Evolutionary conservation across 1,140 invertebrate species (phyloP), one percentile per base, ranked within the genome.

Genomic region (Eciton burchellii): DNA sequence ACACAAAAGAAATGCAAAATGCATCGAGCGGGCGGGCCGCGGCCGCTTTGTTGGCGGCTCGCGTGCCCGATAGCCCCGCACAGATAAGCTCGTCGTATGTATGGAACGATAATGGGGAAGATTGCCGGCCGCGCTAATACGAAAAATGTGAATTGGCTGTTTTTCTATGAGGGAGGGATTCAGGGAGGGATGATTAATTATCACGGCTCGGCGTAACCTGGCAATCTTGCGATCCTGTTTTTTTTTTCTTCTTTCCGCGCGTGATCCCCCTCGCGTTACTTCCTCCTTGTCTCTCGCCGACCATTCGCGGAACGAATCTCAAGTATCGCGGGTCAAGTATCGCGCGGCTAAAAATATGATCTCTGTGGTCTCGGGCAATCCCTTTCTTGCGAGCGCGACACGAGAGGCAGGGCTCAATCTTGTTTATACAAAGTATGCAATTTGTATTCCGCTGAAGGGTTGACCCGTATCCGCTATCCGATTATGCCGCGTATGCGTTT

Each of bases 401-500:
- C 47, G 19, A 26, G 19, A 26, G 43, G 52, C 62, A 84, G 41
- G 54, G 49, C 35, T n/a, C 65, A 77, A 68, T 60, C 66, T 71
- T 84, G 71, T 89, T 89, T 82, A 88, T 83, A 87, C 72, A 87
- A 89, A 89, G 84, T 82, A 73, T 57, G 85, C 81, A 86, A 89
- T 89, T 88, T 89, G 74, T 88, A 89, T 89, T 87, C 83, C 60
- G 76, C 60, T 57, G 81, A 63, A 63, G 60, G 49, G 76, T 54
- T 84, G 83, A 82, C 57, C 70, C 70, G 56, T 59, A 60, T 68
- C 74, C 76, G 77, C 83, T 83, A 85, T 81, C 57, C 83, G 72
- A 85, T 87, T 85, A 83, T 84, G 19, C 24, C 41, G 19, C 57
- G 47, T 81, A 56, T 71, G 19, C 62, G 35, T 62, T 72, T 72